Base-by-base conservation (phyloP, 2,113 vertebrate genomes). In the Rhipidura dahli region DNA sequence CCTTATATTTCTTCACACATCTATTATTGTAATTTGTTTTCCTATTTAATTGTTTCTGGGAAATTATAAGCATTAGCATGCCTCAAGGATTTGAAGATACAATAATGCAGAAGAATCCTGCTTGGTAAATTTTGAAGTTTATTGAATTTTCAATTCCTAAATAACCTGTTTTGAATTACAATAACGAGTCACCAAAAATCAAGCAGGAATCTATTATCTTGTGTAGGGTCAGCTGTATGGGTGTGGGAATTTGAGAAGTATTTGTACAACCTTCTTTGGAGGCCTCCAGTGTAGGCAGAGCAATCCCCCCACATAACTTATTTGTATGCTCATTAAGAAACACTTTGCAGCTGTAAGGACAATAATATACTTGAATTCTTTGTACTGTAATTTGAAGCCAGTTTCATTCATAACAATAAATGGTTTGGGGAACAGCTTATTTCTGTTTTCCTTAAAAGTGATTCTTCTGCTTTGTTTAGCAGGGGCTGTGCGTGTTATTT, bases 401-500 rank as follows among this genome's bases (percentile, higher is more conserved):
- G 72, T 94, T 93, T 37, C 45, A 39, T 66, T 37, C 26, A 54
- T 7, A 56, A 15, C 44, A 82, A 1, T 63, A 76, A 47, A 26
- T 45, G 49, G 5, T 31, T 51, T 54, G 11, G 16, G 37, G 11
- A 89, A n/a, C 7, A 57, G 18, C 28, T 87, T 91, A 35, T 59
- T 92, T 86, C 30, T 4, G 0, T 44, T 93, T 70, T 49, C 9
- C 28, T 57, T 72, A 49, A 39, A 85, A n/a, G 15, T 88, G 31
- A 6, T 40, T 82, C 8, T 66, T 72, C 24, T 13, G 12, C 63
- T 89, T 75, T 40, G 11, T 69, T 24, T 86, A 69, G 8, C 3
- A 51, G 13, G 6, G 2, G 0, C 6, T 16, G 13, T 24, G 14
- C 30, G 23, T 15, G 31, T 35, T 22, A 6, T 20, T 42, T 20